Evolutionary conservation across 1,140 invertebrate genomes (phyloP), one percentile per base, ranked within the genome.

Genomic region (Drosophila arawakana): DNA sequence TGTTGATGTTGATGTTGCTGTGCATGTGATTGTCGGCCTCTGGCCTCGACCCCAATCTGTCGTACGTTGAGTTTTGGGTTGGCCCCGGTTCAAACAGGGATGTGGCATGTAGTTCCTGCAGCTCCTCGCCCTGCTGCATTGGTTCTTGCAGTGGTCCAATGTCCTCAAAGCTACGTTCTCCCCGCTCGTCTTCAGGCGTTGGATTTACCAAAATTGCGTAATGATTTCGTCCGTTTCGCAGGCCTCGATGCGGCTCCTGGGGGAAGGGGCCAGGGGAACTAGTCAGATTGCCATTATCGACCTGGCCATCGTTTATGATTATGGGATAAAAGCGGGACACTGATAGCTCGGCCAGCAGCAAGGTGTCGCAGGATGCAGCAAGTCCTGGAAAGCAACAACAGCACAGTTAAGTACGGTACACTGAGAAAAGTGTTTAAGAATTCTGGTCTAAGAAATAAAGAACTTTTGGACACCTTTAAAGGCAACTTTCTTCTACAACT

Each of bases 341-440:
- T 1, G 91, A 84, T 81, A 92, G 78, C 68, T 92, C 91, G 39
- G 88, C 91, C 21, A 81, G 52, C 10, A 92, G 39, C 25, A 92
- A 57, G 6, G 91, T 91, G 18, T 94, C 93, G 71, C 94, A 94
- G 3, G 92, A 92, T 8, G 92, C 92, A n/a, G 92, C 91, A 9
- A 94, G 83, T 65, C 94, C 94, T 94, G 68, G 0, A 75, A 81
- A 47, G 0, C 10, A 41, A 43, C 41, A 43, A 43, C 3, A 47
- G 18, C 21, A 5, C 1, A n/a, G n/a, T 39, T n/a, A 37, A 68
- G 25, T 30, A 30, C 25, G 6, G 4, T 30, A 30, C 25, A 61
- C 25, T 49, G 76, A 30, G 8, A 34, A 78, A 21, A 15, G 15
- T 15, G 15, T 15, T 15, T 21, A 2, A 21, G 18, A 21, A 21